These are phyloP conservation scores for Heliconius erato DNA, from an alignment of 2,888 invertebrate species.

Conservation along the genomic window DNA sequence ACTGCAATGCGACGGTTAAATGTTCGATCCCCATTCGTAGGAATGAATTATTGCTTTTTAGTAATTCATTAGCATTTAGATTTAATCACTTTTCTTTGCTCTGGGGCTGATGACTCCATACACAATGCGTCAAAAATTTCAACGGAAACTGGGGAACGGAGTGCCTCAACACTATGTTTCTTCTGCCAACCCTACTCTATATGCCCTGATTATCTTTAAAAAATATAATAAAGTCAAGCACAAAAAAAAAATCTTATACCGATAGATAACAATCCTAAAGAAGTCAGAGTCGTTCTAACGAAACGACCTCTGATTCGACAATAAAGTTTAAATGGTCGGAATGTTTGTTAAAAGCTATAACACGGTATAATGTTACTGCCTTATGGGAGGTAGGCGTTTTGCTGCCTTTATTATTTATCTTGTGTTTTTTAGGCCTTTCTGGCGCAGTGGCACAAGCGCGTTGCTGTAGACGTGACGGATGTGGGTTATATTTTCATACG, in stretches of 20 bases:
- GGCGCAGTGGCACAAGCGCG: background rate
- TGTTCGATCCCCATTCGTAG: too few species aligned
- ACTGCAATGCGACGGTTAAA: too few species aligned
- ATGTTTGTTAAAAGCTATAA: slow-evolving; percentile 40
- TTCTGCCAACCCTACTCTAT: background rate
- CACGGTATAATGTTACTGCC: slow-evolving; percentile 26
- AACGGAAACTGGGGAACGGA: background rate
- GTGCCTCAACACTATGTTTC: background rate
- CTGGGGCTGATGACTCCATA: too few species aligned
- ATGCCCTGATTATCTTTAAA: too few species aligned
- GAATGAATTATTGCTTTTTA: too few species aligned
- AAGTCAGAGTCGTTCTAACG: background rate
- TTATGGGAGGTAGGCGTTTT: slow-evolving; percentile 23
- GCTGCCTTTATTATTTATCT: slow-evolving; percentile 9
- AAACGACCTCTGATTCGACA: slow-evolving; percentile 28
- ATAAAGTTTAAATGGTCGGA: slow-evolving; percentile 35
- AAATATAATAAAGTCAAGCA: too few species aligned
- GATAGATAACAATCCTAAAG: slow-evolving; percentile 8
- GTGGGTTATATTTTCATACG: background rate
- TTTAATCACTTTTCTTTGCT: too few species aligned
- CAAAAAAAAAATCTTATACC: background rate
- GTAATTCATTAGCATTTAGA: too few species aligned
- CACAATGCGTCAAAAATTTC: background rate
- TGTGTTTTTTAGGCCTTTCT: background rate
- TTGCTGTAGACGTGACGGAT: background rate